phyloP scores from a whole-genome alignment of 2,888 invertebrate species.

The Polyploca ridens region DNA sequence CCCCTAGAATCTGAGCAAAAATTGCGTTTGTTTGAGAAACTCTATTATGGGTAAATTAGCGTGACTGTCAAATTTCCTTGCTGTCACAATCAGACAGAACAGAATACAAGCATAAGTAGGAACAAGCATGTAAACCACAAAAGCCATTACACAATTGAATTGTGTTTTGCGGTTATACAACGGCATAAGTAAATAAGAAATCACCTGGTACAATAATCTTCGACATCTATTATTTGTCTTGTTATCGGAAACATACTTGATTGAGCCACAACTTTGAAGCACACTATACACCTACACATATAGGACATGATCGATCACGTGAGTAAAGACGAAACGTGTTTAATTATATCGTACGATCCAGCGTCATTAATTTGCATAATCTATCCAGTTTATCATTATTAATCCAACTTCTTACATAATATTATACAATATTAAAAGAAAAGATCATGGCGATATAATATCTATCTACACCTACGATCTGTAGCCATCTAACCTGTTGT shows the following conservation, averaged over 20 bases:
- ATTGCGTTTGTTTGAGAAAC: too few relatives aligned
- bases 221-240: slow-evolving; percentile 9
- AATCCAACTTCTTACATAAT: too few relatives aligned
- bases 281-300: not conserved
- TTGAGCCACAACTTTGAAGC: slow-evolving; percentile 18
- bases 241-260: slow-evolving; percentile 14
- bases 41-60: too few relatives aligned
- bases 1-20: too few relatives aligned
- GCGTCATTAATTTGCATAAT: not conserved
- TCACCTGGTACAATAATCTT: not conserved
- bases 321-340: not conserved
- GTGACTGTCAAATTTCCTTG: too few relatives aligned
- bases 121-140: not conserved
- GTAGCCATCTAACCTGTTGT: too few relatives aligned
- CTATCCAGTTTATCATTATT: not conserved
- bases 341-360: not conserved
- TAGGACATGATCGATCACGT: not conserved
- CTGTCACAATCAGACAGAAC: too few relatives aligned
- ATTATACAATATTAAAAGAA: too few relatives aligned
- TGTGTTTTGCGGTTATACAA: too few relatives aligned
- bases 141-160: not conserved
- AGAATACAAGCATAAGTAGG: too few relatives aligned
- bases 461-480: too few relatives aligned
- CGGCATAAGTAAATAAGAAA: not conserved
- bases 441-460: too few relatives aligned